These are phyloP conservation scores for Tamias sibiricus DNA, from an alignment of 2,113 vertebrate species.

Conservation along the genomic window DNA sequence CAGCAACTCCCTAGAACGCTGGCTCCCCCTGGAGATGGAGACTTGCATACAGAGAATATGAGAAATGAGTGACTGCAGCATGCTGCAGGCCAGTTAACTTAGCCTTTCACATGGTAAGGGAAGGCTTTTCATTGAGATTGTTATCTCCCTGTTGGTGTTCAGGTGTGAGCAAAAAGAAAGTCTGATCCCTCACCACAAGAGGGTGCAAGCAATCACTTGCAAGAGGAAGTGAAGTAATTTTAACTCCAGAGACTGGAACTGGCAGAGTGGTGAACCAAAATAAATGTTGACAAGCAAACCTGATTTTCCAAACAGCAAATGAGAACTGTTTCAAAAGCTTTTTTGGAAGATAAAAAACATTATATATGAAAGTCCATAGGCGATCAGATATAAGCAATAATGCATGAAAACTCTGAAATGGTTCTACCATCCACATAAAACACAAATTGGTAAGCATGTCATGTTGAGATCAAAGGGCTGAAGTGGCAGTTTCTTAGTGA, in stretches of 20 bases:
- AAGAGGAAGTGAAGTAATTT: background rate
- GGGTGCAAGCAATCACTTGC: background rate
- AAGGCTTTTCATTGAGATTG: background rate
- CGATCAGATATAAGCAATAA: background rate
- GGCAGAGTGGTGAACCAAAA: background rate
- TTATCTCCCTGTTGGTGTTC: background rate
- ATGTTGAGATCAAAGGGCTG: background rate
- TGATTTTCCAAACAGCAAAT: background rate
- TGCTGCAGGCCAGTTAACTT: background rate
- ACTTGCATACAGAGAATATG: background rate
- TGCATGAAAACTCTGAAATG: background rate
- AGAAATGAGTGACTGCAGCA: background rate
- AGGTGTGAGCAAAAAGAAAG: background rate
- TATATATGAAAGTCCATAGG: background rate
- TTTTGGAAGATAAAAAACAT: background rate
- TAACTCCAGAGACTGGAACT: background rate
- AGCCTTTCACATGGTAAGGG: background rate
- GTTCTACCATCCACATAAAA: background rate
- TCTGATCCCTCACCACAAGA: background rate
- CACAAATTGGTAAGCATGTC: background rate
- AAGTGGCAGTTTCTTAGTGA: background rate
- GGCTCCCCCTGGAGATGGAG: conserved; percentile 47
- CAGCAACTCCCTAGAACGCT: background rate
- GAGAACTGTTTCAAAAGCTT: background rate
- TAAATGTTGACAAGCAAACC: background rate